Base-by-base conservation (phyloP, 1,140 invertebrate species). In the Sitobion miscanthi region DNA sequence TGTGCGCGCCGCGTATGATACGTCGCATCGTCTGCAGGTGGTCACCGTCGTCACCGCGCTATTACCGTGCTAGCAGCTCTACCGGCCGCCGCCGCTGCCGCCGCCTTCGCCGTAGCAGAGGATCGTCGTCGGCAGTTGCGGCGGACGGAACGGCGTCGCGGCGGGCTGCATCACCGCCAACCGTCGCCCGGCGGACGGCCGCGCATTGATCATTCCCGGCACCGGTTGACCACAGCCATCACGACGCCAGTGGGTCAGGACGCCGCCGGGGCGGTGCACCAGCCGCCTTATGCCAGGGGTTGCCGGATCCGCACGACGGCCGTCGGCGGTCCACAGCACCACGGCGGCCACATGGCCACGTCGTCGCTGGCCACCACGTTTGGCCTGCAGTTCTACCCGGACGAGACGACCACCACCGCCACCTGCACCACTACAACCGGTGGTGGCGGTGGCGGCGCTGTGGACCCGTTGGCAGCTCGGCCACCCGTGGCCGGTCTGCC, bases 181-280 rank as follows among this genome's bases (percentile, higher is more conserved):
- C n/a, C 35, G 20, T 20, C n/a, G 49, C 38, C n/a, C 83, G 86
- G 42, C 42, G 88, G 52, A 89, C 62, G 54, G 57, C 54, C 52
- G 62, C 69, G 57, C 45, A 83, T 90, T 42, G 88, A 82, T 38
- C 89, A 54, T 90, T 85, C 88, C 49, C 69, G 47, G 93, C 89
- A 77, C 88, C 87, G 89, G 86, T 85, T 90, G 77, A 90, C 85
- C 85, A 93, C 93, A 91, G 94, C 93, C 94, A 94, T 91, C 93
- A 94, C 94, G 94, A 94, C 94, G 94, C 94, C 94, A 42, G 94
- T 94, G 90, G 93, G 94, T 91, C 94, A 94, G 93, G 94, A 94
- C 49, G 91, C 94, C 69, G 90, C 93, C 91, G 92, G 93, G 94
- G 94, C 94, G 92, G 94, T 93, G 94, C 86, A 93, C 57, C 93